These are phyloP conservation scores for Reinhardtius hippoglossoides DNA, from an alignment of 2,113 vertebrate genomes.

Conservation along the genomic window DNA sequence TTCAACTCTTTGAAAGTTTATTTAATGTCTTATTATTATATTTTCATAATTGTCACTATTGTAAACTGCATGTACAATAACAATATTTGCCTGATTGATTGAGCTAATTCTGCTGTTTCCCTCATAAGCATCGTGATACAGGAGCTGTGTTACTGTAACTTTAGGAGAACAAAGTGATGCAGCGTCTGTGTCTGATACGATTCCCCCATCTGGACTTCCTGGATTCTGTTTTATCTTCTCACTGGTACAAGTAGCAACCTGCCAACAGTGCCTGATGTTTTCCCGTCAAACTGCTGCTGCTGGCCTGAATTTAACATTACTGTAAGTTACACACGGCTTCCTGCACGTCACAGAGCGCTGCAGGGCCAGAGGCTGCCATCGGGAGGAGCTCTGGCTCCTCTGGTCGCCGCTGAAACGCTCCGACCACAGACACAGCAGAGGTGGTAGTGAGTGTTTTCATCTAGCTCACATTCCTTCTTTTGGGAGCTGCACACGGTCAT, in stretches of 20 bases:
- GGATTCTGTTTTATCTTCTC: no score
- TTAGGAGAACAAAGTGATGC: not conserved
- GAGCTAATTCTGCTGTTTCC: not conserved
- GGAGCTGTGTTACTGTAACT: no score
- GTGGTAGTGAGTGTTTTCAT: constrained; percentile 20
- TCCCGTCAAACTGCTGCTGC: not conserved
- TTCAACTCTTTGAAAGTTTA: not conserved
- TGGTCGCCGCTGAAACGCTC: not conserved
- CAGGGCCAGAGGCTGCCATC: constrained; percentile 17
- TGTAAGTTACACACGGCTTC: not conserved
- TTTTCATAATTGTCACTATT: not conserved
- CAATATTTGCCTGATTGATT: not conserved
- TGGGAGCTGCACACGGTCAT: constrained; percentile 41
- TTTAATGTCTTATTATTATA: not conserved
- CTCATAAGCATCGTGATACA: not conserved
- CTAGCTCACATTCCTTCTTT: constrained; percentile 37
- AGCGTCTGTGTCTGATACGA: not conserved
- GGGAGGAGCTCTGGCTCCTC: constrained; percentile 66
- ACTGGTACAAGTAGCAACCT: not conserved
- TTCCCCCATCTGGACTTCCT: not conserved
- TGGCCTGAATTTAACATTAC: not conserved
- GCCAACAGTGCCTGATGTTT: not conserved
- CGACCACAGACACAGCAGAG: not conserved
- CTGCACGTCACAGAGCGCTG: not conserved
- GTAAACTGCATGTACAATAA: no score